phyloP scores from a whole-genome alignment of 2,797 vertebrate genomes.

The Apogon hyalosoma region DNA sequence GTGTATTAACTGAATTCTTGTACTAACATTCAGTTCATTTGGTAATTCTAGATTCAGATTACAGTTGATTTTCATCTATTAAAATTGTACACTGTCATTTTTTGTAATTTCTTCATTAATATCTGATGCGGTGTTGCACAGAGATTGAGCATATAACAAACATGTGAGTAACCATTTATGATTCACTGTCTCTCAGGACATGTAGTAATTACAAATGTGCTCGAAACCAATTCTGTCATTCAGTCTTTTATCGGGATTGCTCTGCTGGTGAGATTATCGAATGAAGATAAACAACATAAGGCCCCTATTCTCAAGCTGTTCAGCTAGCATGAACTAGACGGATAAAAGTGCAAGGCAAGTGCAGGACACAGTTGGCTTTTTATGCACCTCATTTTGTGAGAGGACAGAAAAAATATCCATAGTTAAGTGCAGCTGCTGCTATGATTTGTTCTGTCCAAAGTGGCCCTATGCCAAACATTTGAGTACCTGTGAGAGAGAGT shows the following conservation, averaged over 20 bases:
- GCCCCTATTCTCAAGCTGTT: slow-evolving; percentile 13
- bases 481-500: slow-evolving; percentile 56
- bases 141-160: too few species aligned
- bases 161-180: too few species aligned
- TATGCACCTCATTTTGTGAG: slow-evolving; percentile 41
- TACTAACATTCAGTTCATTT: too few species aligned
- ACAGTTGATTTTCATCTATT: too few species aligned
- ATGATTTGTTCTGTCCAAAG: slow-evolving; percentile 58
- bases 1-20: too few species aligned
- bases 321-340: slow-evolving; percentile 27
- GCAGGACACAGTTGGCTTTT: slow-evolving; percentile 45
- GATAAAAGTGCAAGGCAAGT: slow-evolving; percentile 12
- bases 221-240: too few species aligned
- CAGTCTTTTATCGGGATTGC: background rate
- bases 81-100: too few species aligned
- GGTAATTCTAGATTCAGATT: too few species aligned
- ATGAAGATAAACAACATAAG: slow-evolving; percentile 10
- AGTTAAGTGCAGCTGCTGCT: slow-evolving; percentile 57
- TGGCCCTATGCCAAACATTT: slow-evolving; percentile 60
- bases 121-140: too few species aligned
- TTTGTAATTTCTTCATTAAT: too few species aligned
- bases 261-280: background rate
- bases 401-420: slow-evolving; percentile 37
- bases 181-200: too few species aligned
- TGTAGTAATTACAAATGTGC: too few species aligned